A percentile compares a stretch with the other conserved stretches of the same genome.
These are phyloP conservation scores for Zaprionus lachaisei DNA, from an alignment of 1,140 invertebrate genomes.

Conservation along the genomic window DNA sequence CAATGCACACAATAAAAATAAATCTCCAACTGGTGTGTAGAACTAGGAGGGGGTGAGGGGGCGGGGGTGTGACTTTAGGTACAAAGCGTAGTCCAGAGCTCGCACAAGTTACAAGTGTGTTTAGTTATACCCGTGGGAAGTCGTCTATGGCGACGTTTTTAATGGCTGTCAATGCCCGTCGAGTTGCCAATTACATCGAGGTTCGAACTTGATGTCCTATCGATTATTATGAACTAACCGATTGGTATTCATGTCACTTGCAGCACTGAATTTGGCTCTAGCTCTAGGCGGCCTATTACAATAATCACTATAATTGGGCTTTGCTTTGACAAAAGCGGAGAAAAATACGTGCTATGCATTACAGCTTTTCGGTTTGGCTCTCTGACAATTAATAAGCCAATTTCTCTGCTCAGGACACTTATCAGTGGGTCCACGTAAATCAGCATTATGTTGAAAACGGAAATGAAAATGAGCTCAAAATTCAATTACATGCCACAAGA, in stretches of 20 bases:
- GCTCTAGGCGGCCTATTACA: conserved; percentile 39
- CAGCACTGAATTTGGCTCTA: conserved; percentile 37
- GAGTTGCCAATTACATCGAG: conserved; percentile 72
- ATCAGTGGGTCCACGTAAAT: conserved; percentile 69
- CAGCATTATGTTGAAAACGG: conserved; percentile 70
- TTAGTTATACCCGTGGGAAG: conserved; percentile 80
- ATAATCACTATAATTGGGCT: conserved; percentile 78
- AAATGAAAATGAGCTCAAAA: conserved; percentile 81
- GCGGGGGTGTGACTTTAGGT: not conserved
- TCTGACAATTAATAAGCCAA: conserved; percentile 71
- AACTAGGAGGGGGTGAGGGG: not conserved
- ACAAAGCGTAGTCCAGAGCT: conserved; percentile 2
- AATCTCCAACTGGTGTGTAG: conserved; percentile 53
- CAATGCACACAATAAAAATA: conserved; percentile 82
- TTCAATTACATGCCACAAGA: conserved; percentile 62
- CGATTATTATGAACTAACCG: conserved; percentile 38
- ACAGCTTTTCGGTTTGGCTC: conserved; percentile 7
- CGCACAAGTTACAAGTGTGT: conserved; percentile 53
- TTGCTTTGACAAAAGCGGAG: conserved; percentile 46
- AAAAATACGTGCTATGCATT: conserved; percentile 76
- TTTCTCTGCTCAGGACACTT: conserved; percentile 47
- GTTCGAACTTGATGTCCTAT: conserved; percentile 51
- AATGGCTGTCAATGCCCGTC: conserved; percentile 41
- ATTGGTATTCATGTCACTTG: conserved; percentile 76
- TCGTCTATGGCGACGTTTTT: conserved; percentile 41